Evolutionary conservation across 1,140 invertebrate species (phyloP).

Genomic region (Dreissena rostriformis): DNA sequence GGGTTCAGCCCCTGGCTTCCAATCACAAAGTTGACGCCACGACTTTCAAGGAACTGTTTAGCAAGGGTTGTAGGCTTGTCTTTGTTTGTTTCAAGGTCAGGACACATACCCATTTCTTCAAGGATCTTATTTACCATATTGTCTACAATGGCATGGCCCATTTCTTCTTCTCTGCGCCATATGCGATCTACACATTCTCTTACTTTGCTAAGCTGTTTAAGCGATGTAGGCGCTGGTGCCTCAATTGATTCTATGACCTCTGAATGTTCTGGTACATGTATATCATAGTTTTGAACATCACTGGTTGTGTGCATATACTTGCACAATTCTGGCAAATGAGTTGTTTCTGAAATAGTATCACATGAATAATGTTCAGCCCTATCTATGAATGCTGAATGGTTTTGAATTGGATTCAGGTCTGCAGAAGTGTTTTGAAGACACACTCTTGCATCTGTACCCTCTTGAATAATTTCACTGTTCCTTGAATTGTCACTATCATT

Average conservation of each 20-base stretch:
- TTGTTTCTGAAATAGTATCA: too few relatives aligned
- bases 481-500: background rate
- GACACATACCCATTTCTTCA: conserved; percentile 84
- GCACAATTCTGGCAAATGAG: background rate
- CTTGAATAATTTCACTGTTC: background rate
- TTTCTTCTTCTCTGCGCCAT: conserved; percentile 81
- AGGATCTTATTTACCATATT: conserved; percentile 88
- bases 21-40: background rate
- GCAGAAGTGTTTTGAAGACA: background rate
- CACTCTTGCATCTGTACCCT: background rate
- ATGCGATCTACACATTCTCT: background rate
- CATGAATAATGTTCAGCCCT: too few relatives aligned
- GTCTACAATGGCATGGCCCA: conserved; percentile 87
- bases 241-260: background rate
- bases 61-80: conserved; percentile 83
- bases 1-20: background rate
- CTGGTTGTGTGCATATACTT: background rate
- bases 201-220: background rate
- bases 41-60: conserved; percentile 23
- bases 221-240: background rate
- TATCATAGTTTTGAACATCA: background rate
- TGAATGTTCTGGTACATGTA: background rate
- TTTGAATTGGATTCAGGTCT: background rate
- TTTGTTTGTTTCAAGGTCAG: conserved; percentile 82
- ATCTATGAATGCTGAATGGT: background rate